Evolutionary conservation across 1,140 invertebrate genomes (phyloP), one percentile per base, ranked within the genome.

Genomic region (Drosophila micromelanica): DNA sequence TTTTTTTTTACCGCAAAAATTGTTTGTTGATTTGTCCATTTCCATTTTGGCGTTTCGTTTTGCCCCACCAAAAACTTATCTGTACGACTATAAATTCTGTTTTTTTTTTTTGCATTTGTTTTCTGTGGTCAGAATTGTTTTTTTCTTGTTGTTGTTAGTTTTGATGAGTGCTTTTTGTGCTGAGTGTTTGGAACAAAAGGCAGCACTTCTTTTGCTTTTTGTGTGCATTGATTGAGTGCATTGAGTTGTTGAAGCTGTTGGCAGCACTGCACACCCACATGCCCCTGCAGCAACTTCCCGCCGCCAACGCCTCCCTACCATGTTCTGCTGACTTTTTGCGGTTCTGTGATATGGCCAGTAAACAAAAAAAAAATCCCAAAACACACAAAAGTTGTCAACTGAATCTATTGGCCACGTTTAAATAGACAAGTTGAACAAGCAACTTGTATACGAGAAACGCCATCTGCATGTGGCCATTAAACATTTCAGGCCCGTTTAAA

Each of bases 171-270:
- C 63, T 84, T 79, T 85, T 74, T 84, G 80, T 79, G 81, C 67
- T 67, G 78, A 87, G 81, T 86, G 81, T 82, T 86, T 78, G 82
- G 43, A 76, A 87, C 78, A 87, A 87, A 86, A 87, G 81, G 78
- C 75, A 75, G 51, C 71, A 56, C 65, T 70, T 59, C 55, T 74
- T 40, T 32, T 55, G 37, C 13, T 43, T 65, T 72, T 72, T 78
- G 82, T 78, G 75, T 79, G 79, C 84, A 87, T 84, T 87, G 82
- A 87, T 87, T 87, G 82, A 89, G 82, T 87, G 84, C 82, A 87
- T 87, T 87, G 82, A 87, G 79, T 89, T 89, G 84, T 87, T 89
- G 84, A 89, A 89, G 79, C 76, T 78, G 78, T 63, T 74, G 78
- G 62, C 78, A 69, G 45, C 55, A 64, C 37, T 40, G 48, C 45